Percentiles rank a stretch among this genome's conserved stretches.
Conservation (phyloP, 2,888 invertebrate species). For the Pterobdella sp. region DNA sequence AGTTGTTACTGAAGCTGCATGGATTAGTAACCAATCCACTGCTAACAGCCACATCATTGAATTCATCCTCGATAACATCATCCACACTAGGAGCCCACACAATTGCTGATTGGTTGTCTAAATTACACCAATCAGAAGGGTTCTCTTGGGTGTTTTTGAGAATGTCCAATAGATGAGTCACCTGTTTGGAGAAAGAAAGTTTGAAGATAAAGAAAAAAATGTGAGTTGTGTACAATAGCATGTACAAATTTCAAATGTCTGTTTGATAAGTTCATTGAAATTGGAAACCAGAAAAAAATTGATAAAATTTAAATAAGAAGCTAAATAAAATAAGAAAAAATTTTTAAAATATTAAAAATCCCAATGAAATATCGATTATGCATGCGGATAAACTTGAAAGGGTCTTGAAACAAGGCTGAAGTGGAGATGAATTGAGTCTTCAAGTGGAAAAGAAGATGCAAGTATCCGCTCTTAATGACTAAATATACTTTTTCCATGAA, state of each 20-base stretch:
- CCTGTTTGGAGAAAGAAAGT: background rate
- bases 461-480: too few species aligned
- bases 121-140: conserved; percentile 22
- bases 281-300: background rate
- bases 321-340: background rate
- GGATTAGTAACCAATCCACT: background rate
- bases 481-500: too few species aligned
- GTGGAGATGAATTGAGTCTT: too few species aligned
- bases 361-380: too few species aligned
- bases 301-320: background rate
- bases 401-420: too few species aligned
- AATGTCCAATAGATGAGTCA: conserved; percentile 25
- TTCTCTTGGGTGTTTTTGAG: conserved; percentile 15
- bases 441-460: too few species aligned
- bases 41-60: background rate
- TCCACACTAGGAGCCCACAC: conserved; percentile 25
- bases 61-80: conserved; percentile 26
- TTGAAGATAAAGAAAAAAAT: background rate
- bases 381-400: too few species aligned
- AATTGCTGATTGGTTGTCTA: conserved; percentile 27
- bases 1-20: background rate
- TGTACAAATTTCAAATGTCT: background rate
- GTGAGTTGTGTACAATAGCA: background rate
- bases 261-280: too few species aligned
- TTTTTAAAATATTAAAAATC: too few species aligned